Conservation (phyloP, 2,888 invertebrate species). For the Exocentrus adspersus region DNA sequence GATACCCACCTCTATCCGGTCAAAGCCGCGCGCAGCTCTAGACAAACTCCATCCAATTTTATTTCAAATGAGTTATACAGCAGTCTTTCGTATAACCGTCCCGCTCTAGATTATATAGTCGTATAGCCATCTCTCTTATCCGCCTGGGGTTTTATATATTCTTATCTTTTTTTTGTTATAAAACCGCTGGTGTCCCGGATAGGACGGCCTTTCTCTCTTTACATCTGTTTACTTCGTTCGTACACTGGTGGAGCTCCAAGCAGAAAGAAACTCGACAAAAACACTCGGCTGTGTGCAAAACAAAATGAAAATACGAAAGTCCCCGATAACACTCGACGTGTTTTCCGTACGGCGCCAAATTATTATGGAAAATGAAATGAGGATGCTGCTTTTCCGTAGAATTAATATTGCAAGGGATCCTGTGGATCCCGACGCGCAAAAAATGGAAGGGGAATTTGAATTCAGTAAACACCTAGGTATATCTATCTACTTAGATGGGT, state of each 20-base stretch:
- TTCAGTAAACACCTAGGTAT: too few relatives aligned
- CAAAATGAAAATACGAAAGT: constrained; percentile 48
- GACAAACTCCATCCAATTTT: constrained; percentile 25
- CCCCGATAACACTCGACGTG: constrained; percentile 46
- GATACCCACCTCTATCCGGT: constrained; percentile 10
- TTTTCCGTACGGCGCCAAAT: constrained; percentile 46
- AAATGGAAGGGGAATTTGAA: background rate
- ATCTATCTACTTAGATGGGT: too few relatives aligned
- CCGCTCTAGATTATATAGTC: constrained; percentile 30
- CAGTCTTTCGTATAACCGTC: constrained; percentile 15
- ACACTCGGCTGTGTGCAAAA: constrained; percentile 37
- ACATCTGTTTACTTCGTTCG: constrained; percentile 36
- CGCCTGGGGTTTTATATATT: constrained; percentile 15
- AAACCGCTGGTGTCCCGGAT: constrained; percentile 31
- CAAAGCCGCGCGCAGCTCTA: constrained; percentile 23
- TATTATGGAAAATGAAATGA: constrained; percentile 39
- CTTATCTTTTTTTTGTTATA: constrained; percentile 23
- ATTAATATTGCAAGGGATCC: background rate
- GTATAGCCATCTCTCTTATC: constrained; percentile 25
- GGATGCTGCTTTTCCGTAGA: constrained; percentile 29
- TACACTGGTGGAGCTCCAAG: constrained; percentile 32
- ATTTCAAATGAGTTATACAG: constrained; percentile 14
- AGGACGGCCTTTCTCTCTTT: constrained; percentile 30
- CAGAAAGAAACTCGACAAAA: constrained; percentile 38
- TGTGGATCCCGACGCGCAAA: too few relatives aligned